Conservation (phyloP, 2,888 invertebrate species). For the Osmoderma eremita region DNA sequence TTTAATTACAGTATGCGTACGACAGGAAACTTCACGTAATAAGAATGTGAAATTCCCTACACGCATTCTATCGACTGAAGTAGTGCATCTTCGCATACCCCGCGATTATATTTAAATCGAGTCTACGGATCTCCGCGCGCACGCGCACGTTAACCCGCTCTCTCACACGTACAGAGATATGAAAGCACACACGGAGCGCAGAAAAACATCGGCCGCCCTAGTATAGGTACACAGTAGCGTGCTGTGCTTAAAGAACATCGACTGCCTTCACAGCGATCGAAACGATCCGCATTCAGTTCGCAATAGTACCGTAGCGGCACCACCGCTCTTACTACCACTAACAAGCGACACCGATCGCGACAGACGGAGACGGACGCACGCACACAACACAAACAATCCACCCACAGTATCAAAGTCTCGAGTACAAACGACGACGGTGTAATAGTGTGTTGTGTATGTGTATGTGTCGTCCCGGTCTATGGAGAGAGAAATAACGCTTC, state of each 20-base stretch:
- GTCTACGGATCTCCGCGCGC: conserved; percentile 7
- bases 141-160: conserved; percentile 1
- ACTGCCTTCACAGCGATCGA: neutral
- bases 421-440: too few relatives aligned
- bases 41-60: too few relatives aligned
- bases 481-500: too few relatives aligned
- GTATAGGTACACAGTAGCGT: conserved; percentile 23
- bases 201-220: neutral
- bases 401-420: conserved; percentile 61
- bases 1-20: too few relatives aligned
- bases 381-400: conserved; percentile 50
- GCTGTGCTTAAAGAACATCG: neutral
- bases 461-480: too few relatives aligned
- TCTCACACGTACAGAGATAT: neutral
- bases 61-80: neutral
- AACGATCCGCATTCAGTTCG: conserved; percentile 61
- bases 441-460: too few relatives aligned
- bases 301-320: conserved; percentile 61
- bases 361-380: conserved; percentile 14
- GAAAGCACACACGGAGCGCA: neutral
- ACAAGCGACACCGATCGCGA: conserved; percentile 45
- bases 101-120: conserved; percentile 18
- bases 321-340: conserved; percentile 62
- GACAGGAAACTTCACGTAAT: too few relatives aligned
- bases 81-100: conserved; percentile 1